A percentile compares a stretch with the other conserved stretches of the same genome.
phyloP scores from a whole-genome alignment of 37 sponge, comb jelly and placozoan species.

The Aplysina aerophoba region DNA sequence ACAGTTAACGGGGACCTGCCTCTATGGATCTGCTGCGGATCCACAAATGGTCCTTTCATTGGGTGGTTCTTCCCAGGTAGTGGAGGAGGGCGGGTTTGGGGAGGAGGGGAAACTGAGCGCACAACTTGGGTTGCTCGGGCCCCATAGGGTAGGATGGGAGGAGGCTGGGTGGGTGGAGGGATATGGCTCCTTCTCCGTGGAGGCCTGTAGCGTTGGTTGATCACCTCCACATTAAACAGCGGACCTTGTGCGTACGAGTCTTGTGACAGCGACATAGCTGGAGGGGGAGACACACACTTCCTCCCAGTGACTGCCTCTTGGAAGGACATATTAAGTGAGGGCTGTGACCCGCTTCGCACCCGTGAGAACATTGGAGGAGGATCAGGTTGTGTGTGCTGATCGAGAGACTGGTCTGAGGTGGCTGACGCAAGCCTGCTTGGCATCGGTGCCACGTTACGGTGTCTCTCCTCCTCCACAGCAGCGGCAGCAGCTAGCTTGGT shows the following conservation, averaged over 20 bases:
- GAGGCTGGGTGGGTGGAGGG: not conserved
- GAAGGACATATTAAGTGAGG: not conserved
- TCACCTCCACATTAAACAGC: slow-evolving; percentile 19
- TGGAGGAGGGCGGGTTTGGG: not conserved
- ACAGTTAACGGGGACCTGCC: not conserved
- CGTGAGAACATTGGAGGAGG: not conserved
- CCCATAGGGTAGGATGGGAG: not conserved
- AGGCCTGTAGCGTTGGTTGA: not conserved
- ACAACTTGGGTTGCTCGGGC: too few relatives aligned
- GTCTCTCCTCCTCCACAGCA: not conserved
- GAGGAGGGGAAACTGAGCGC: not conserved
- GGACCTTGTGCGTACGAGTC: not conserved
- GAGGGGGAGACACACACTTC: not conserved
- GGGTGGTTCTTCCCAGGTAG: not conserved
- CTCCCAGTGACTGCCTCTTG: not conserved
- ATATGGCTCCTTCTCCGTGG: not conserved
- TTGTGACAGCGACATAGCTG: not conserved
- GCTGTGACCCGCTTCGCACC: slow-evolving; percentile 3
- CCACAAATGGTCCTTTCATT: not conserved
- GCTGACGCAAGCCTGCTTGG: not conserved
- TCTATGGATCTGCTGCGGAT: too few relatives aligned
- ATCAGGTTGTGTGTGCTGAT: not conserved
- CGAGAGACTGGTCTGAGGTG: not conserved
- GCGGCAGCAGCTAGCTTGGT: not conserved
- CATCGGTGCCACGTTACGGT: not conserved